Evolutionary conservation across 2,888 invertebrate genomes (phyloP).

Genomic region (Diplolepis rosae): DNA sequence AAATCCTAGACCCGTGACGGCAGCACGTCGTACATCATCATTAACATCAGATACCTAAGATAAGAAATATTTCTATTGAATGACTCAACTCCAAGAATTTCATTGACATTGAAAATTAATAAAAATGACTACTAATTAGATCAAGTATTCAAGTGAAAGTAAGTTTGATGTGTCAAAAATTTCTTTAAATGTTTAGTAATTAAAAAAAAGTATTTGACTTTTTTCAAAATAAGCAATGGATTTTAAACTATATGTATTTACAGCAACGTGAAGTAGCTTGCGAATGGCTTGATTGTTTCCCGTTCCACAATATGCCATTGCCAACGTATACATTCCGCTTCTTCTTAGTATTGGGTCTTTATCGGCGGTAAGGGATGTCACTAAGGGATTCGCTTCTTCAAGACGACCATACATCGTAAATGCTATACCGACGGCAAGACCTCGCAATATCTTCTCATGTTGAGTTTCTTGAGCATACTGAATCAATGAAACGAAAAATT

Average conservation of each 20-base stretch:
- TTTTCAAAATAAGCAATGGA: too few species aligned
- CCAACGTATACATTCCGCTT: constrained; percentile 98
- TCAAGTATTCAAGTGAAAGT: too few species aligned
- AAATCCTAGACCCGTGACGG: constrained; percentile 98
- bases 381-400: constrained; percentile 96
- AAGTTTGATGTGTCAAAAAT: too few species aligned
- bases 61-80: constrained; percentile 37
- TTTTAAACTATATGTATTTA: constrained; percentile 74
- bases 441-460: constrained; percentile 98
- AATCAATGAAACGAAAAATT: constrained; percentile 33
- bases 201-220: too few species aligned
- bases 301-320: constrained; percentile 98
- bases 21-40: constrained; percentile 98
- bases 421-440: constrained; percentile 96
- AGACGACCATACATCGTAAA: constrained; percentile 97
- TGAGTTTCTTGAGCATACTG: constrained; percentile 95
- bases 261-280: constrained; percentile 95
- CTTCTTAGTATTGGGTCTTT: constrained; percentile 96
- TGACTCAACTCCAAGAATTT: not conserved
- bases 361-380: constrained; percentile 91
- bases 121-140: too few species aligned
- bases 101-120: not conserved
- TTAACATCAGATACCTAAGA: constrained; percentile 96
- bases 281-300: constrained; percentile 98
- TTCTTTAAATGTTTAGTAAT: too few species aligned